Evolutionary conservation across 1,140 invertebrate species (phyloP).

Genomic region (Leptopilina boulardi): DNA sequence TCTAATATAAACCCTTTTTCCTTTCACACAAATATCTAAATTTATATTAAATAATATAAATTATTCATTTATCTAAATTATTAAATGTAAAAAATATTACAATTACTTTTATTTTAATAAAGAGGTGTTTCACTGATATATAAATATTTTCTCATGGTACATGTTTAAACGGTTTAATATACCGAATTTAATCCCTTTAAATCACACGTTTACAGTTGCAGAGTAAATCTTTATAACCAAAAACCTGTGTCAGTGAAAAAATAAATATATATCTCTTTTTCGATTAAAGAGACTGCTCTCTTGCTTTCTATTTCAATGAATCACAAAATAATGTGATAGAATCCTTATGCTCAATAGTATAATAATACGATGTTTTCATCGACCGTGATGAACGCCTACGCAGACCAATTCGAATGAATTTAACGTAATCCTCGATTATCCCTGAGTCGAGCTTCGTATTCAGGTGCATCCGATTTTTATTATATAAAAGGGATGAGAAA

Average conservation of each 20-base stretch:
- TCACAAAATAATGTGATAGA: constrained; percentile 9
- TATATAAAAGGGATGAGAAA: background rate
- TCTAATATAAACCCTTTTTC: background rate
- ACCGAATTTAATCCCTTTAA: background rate
- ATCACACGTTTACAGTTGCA: background rate
- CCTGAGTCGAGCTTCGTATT: background rate
- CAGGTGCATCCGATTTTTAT: constrained; percentile 29
- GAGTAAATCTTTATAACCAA: constrained; percentile 9
- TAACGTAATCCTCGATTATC: constrained; percentile 28
- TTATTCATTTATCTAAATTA: too few relatives aligned
- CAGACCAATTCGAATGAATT: constrained; percentile 28
- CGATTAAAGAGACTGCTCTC: constrained; percentile 18
- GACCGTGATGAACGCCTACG: constrained; percentile 22
- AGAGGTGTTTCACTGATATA: too few relatives aligned
- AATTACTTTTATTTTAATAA: too few relatives aligned
- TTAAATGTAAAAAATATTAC: too few relatives aligned
- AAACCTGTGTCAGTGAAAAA: background rate
- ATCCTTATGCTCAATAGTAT: background rate
- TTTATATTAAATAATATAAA: too few relatives aligned
- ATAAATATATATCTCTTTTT: background rate
- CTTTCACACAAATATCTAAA: background rate
- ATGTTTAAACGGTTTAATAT: background rate
- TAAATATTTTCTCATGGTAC: constrained; percentile 15
- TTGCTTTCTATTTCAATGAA: constrained; percentile 24
- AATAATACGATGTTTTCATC: constrained; percentile 17